Conservation (phyloP, 1,140 invertebrate species). For the Goniozus legneri region DNA sequence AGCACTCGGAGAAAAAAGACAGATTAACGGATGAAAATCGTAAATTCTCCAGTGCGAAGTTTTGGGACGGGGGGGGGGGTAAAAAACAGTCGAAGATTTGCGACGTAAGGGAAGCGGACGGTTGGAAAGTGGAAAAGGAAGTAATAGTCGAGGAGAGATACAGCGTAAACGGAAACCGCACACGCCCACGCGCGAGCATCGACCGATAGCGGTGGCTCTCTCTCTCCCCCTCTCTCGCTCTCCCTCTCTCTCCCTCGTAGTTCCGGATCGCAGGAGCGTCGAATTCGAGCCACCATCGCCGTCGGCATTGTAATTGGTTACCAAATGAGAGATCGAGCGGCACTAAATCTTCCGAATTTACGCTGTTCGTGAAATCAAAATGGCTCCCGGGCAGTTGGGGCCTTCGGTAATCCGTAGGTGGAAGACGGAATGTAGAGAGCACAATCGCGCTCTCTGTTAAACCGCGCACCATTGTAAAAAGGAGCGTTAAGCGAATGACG, state of each 20-base stretch:
- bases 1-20: too few species aligned
- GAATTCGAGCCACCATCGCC: constrained; percentile 31
- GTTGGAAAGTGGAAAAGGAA: background rate
- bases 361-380: constrained; percentile 16
- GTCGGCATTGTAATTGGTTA: constrained; percentile 41
- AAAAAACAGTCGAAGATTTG: background rate
- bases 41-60: too few species aligned
- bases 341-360: constrained; percentile 34
- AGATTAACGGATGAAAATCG: too few species aligned
- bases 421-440: too few species aligned
- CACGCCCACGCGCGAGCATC: too few species aligned
- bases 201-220: constrained; percentile 25
- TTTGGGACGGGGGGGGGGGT: too few species aligned
- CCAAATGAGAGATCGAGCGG: constrained; percentile 37
- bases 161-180: constrained; percentile 26
- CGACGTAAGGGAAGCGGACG: background rate
- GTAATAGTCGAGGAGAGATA: constrained; percentile 4
- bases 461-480: constrained; percentile 12
- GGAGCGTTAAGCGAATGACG: too few species aligned
- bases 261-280: constrained; percentile 28
- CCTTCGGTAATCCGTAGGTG: too few species aligned
- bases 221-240: constrained; percentile 19
- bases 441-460: too few species aligned
- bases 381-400: background rate
- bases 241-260: constrained; percentile 19